Evolutionary conservation across 2,113 vertebrate genomes (phyloP).

Genomic region (Sprattus sprattus): DNA sequence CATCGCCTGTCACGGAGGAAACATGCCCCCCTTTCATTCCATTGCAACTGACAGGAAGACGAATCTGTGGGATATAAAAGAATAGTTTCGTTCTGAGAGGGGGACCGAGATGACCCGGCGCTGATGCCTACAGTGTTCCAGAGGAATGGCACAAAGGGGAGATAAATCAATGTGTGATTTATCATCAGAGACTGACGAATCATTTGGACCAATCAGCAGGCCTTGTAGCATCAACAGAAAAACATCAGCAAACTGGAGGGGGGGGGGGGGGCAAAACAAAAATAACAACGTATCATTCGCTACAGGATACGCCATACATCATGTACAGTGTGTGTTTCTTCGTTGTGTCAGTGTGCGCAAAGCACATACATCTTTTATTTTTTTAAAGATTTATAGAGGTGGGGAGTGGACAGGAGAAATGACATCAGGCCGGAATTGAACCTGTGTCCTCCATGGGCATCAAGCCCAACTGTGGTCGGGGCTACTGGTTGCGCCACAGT

Average conservation of each 20-base stretch:
- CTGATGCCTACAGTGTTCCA: constrained; percentile 24
- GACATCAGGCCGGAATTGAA: too few relatives aligned
- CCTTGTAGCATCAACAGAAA: not conserved
- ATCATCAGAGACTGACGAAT: constrained; percentile 8
- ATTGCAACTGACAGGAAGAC: constrained; percentile 32
- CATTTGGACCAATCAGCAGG: not conserved
- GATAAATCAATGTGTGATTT: constrained; percentile 23
- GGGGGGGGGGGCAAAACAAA: too few relatives aligned
- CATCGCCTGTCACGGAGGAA: constrained; percentile 36
- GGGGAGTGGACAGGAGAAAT: too few relatives aligned
- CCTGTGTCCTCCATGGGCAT: too few relatives aligned
- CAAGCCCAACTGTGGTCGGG: too few relatives aligned
- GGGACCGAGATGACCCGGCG: constrained; percentile 29
- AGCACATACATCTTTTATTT: too few relatives aligned
- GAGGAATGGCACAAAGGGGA: constrained; percentile 14
- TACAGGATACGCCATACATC: not conserved
- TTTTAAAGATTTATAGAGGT: too few relatives aligned
- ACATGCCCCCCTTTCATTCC: constrained; percentile 25
- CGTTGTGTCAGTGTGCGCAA: not conserved
- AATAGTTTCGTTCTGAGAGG: not conserved
- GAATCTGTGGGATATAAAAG: constrained; percentile 48
- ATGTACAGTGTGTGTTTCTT: not conserved
- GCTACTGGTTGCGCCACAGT: too few relatives aligned
- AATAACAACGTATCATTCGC: not conserved
- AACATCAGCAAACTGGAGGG: not conserved